Evolutionary conservation across 1,140 invertebrate genomes (phyloP), one percentile per base, ranked within the genome.

Genomic region (Euborellia annulipes): DNA sequence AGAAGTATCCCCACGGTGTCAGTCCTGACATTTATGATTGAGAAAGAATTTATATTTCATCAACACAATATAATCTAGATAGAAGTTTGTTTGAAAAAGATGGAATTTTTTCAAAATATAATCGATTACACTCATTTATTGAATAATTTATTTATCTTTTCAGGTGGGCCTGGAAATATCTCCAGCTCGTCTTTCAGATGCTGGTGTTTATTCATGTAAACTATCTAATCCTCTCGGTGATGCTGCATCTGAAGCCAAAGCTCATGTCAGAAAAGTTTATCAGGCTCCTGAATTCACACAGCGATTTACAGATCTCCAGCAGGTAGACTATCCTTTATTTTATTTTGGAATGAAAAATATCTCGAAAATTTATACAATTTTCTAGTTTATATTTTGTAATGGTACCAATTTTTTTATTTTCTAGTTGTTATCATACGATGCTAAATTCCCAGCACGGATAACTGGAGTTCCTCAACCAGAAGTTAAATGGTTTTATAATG

Each of bases 391-490:
- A 7, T 4, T 41, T 2, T 18, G 7, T 4, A 41, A 21, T 2
- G 2, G 18, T 17, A 37, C 36, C n/a, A 3, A 21, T 20, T 32
- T 7, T 46, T 43, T 44, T 41, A 36, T 44, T 52, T 54, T 58
- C 36, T 58, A 81, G 72, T 54, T 85, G 9, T 78, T 80, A 8
- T 71, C 69, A 13, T 72, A 72, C 52, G 83, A 89, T 59, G 83
- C 81, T 17, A 86, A 88, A 58, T 84, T 90, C 57, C 68, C 78
- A 0, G 83, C 82, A 3, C 73, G 83, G 4, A 78, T 94, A 3
- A 77, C 72, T 20, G 93, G 91, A 8, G 72, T 92, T 30, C 93
- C 93, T 0, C 67, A 73, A 43, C 92, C 93, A 0, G 84, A 90
- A 6, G 66, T 95, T 6, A 67, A 71, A 0, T 97, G 91, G 90